These are phyloP conservation scores for Andricus grossulariae DNA, from an alignment of 1,140 invertebrate genomes.

Conservation along the genomic window DNA sequence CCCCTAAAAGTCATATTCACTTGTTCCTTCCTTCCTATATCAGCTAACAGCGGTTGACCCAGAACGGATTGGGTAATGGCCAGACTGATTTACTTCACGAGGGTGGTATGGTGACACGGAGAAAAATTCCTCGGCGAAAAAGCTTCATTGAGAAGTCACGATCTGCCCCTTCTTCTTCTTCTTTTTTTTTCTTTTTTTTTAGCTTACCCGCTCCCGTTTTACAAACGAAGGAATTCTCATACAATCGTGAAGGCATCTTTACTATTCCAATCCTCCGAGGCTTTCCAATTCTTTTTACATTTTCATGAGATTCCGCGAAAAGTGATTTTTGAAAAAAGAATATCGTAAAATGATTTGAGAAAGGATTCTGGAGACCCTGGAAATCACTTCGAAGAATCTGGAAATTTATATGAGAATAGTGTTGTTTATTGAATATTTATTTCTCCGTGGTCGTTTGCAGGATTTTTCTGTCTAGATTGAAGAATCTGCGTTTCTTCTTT, in stretches of 20 bases:
- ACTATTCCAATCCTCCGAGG: neutral
- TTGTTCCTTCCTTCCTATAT: conserved; percentile 18
- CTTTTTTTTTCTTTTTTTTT: neutral
- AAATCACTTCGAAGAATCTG: too few relatives aligned
- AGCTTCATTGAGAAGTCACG: conserved; percentile 44
- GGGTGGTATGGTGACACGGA: neutral
- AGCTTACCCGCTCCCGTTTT: neutral
- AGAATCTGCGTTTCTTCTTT: too few relatives aligned
- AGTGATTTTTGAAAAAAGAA: neutral
- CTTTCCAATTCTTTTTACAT: conserved; percentile 7
- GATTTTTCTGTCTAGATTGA: too few relatives aligned
- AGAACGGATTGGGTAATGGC: conserved; percentile 21
- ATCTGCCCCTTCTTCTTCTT: conserved; percentile 19
- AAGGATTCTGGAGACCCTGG: too few relatives aligned
- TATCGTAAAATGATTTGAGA: neutral
- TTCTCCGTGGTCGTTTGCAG: too few relatives aligned
- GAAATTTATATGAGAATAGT: too few relatives aligned
- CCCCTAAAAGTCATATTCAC: conserved; percentile 18
- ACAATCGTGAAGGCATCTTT: too few relatives aligned
- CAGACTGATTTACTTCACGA: conserved; percentile 44
- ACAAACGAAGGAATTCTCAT: neutral
- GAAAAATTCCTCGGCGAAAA: conserved; percentile 16
- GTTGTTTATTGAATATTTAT: too few relatives aligned
- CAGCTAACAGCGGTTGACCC: conserved; percentile 32
- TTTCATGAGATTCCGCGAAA: neutral